Base-by-base conservation (phyloP, 2,888 invertebrate genomes). In the Horisme vitalbata region DNA sequence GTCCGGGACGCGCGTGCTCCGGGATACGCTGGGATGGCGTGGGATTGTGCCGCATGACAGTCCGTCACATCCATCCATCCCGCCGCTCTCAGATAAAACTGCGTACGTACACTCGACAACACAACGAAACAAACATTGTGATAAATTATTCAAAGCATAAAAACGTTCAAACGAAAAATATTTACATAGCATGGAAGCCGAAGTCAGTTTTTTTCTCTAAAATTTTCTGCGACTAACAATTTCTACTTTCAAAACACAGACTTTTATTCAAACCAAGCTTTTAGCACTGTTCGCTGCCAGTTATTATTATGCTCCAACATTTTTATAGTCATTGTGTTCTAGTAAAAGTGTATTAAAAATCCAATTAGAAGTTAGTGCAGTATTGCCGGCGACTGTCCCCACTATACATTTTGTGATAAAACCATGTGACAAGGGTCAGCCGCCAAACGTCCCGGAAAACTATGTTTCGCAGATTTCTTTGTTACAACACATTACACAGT, bases 391-490 rank as follows among this genome's bases (percentile, higher is more conserved):
- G 36, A 32, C 31, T 37, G 44, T 32, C 18, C 31, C 8, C 43
- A 23, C 11, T 24, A 31, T 24, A 31, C 28, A 31, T 39, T 11
- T 14, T 12, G 12, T 15, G 38, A 45, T 39, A 39, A 39, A 23
- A 23, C 20, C 23, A 14, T 23, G 23, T 34, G 45, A 45, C 45
- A 12, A 38, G 45, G 45, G 38, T 45, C 38, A 33, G 44, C 41
- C 31, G 4, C 23, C 36, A 30, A 35, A 34, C 32, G 35, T 35
- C 26, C 36, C 38, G 38, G 45, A 45, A 41, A 37, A 31, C 37
- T 20, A 36, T 45, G 45, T 37, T 44, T 32, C 11, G 37, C 45
- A 38, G 37, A 45, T 45, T 39, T 45, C 45, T 45, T 45, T 45
- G 45, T 45, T 14, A 27, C 27, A 44, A 10, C 24, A 20, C 31